A percentile compares a stretch with the other conserved stretches of the same genome.
phyloP scores from a whole-genome alignment of 2,797 vertebrate genomes.

The Oreochromis grahami region DNA sequence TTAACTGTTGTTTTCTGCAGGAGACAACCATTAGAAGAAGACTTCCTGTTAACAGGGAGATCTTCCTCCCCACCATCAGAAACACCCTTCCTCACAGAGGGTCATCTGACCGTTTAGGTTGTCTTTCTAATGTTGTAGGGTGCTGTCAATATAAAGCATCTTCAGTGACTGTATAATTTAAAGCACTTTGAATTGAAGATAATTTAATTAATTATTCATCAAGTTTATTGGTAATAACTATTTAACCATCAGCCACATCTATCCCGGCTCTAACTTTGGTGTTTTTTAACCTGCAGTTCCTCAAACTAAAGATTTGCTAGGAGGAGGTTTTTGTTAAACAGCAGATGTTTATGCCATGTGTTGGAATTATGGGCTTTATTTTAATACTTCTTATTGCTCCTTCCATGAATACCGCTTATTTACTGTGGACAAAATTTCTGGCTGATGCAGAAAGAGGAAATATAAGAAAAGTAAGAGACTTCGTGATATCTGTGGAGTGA shows the following conservation, averaged over 20 bases:
- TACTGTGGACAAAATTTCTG: accelerated
- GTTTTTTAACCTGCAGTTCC: accelerated
- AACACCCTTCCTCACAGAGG: neutral
- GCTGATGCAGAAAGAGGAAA: neutral
- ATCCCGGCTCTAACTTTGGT: accelerated
- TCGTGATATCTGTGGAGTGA: accelerated
- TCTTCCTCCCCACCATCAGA: neutral
- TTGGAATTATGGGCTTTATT: neutral
- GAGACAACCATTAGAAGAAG: neutral
- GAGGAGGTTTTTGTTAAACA: neutral
- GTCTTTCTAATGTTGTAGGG: neutral
- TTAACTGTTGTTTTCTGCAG: neutral
- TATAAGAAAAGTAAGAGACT: neutral
- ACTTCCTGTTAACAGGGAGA: neutral
- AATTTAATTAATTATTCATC: neutral
- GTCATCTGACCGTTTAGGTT: accelerated
- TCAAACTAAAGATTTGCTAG: neutral
- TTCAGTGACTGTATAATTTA: neutral
- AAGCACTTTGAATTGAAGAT: neutral
- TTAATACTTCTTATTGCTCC: neutral
- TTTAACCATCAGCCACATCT: neutral
- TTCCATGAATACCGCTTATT: accelerated
- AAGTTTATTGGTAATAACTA: neutral
- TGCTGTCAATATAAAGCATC: neutral
- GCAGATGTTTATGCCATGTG: neutral